Conservation (phyloP, 1,140 invertebrate species). For the Cryptotermes secundus region DNA sequence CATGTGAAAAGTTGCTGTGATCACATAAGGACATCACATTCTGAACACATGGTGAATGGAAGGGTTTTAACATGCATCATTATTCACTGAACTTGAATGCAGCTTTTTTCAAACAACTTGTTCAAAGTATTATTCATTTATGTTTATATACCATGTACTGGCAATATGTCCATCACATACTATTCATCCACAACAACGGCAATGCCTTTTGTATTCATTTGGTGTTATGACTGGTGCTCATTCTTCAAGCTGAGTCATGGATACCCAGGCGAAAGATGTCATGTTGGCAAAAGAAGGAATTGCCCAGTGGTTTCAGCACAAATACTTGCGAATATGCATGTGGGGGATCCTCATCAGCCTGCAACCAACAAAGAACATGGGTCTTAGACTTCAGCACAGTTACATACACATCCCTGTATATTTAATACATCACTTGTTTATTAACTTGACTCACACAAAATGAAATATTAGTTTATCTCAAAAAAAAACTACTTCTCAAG, state of each 20-base stretch:
- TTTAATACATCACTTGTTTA: too few species aligned
- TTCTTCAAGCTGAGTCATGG: conserved; percentile 71
- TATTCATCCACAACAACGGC: background rate
- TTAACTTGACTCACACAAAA: too few species aligned
- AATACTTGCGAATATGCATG: conserved; percentile 89
- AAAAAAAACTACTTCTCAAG: too few species aligned
- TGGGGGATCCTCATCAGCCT: conserved; percentile 92
- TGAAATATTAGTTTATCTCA: too few species aligned
- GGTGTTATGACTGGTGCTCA: conserved; percentile 22
- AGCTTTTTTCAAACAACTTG: too few species aligned
- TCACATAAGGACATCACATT: background rate
- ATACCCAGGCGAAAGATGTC: conserved; percentile 91
- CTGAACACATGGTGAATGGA: conserved; percentile 6
- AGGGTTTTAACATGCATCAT: background rate
- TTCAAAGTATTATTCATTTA: background rate
- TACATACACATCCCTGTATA: too few species aligned
- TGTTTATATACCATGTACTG: background rate
- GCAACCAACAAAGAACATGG: conserved; percentile 35
- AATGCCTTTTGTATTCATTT: conserved; percentile 29
- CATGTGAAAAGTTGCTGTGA: background rate
- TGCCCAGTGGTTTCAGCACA: conserved; percentile 80
- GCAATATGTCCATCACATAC: conserved; percentile 4
- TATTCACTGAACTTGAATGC: conserved; percentile 2
- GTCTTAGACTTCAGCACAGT: background rate
- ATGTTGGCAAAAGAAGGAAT: conserved; percentile 86